These are phyloP conservation scores for Mythimna vitellina DNA, from an alignment of 2,888 invertebrate species.

Conservation along the genomic window DNA sequence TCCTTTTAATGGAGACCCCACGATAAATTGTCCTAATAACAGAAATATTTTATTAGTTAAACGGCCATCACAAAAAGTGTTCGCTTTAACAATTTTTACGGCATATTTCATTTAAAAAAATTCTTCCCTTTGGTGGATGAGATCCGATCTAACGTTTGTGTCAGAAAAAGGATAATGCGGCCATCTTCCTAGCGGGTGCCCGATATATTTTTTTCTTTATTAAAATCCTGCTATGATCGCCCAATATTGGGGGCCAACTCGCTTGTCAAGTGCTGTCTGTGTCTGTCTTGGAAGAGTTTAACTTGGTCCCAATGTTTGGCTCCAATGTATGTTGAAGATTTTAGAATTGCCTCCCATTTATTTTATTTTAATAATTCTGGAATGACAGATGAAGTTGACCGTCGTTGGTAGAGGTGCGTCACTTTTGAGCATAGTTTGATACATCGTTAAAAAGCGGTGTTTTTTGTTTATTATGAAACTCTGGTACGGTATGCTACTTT, in stretches of 20 bases:
- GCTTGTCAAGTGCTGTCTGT: slow-evolving; percentile 10
- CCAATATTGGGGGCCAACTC: slow-evolving; percentile 46
- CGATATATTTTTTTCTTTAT: slow-evolving; percentile 73
- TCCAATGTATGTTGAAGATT: slow-evolving; percentile 29
- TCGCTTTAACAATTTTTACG: slow-evolving; percentile 85
- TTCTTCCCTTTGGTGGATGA: slow-evolving; percentile 76
- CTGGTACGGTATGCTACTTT: slow-evolving; percentile 46
- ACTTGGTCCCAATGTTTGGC: slow-evolving; percentile 23
- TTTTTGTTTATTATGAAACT: slow-evolving; percentile 53
- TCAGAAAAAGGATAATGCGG: slow-evolving; percentile 87
- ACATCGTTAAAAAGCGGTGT: slow-evolving; percentile 44
- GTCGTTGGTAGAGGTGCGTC: slow-evolving; percentile 74
- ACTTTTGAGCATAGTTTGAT: slow-evolving; percentile 58
- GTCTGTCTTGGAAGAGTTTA: background rate
- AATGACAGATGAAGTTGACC: slow-evolving; percentile 88
- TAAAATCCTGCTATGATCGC: slow-evolving; percentile 36
- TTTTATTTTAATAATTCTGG: slow-evolving; percentile 81
- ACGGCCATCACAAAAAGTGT: slow-evolving; percentile 82
- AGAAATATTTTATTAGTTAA: slow-evolving; percentile 86
- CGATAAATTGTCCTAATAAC: slow-evolving; percentile 88
- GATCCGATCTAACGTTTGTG: slow-evolving; percentile 88
- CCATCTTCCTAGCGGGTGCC: slow-evolving; percentile 84
- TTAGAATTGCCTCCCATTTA: slow-evolving; percentile 66
- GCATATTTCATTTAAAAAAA: slow-evolving; percentile 82
- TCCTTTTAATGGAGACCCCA: slow-evolving; percentile 82